Evolutionary conservation across 2,797 vertebrate species (phyloP), one percentile per base, ranked within the genome.

Genomic region (Rhabdophis nuchalis): DNA sequence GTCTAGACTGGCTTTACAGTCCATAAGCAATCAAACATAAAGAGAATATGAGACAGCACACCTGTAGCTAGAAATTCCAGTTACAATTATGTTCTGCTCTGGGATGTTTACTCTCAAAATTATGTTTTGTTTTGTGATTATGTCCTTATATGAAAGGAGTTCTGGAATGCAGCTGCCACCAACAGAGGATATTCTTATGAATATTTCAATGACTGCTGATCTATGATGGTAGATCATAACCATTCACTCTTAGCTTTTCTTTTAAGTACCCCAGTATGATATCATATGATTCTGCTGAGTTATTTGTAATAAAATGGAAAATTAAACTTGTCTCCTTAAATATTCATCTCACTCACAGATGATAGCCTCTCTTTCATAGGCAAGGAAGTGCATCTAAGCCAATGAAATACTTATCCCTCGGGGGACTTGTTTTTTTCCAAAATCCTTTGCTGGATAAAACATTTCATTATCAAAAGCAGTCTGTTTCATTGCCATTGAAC

Each of bases 281-380:
- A 12, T 29, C 25, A 29, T 64, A 94, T 32, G 89, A 12, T 93
- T 89, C 53, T 93, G 61, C 91, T 61, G 95, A 95, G 95, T 89
- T 85, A 92, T 93, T 32, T 86, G 46, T 91, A 90, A 95, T 93
- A 50, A 20, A 64, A 88, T 53, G n/a, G 68, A 87, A 92, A 93
- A 85, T 92, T 92, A 93, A 92, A 54, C 8, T 60, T 2, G 46
- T 20, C 64, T 41, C 23, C 53, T 87, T 92, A 89, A 52, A 56
- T 89, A 46, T 91, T 94, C 57, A 57, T 11, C 85, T 92, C 23
- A 53, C 56, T 89, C 58, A 2, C 36, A 91, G 8, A 93, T 0
- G 32, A 61, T 1, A n/a, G 68, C 50, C 82, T 90, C 50, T 92
- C n/a, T 85, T 53, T 85, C n/a, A 60, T 68, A 85, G 86, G 53